Base-by-base conservation (phyloP, 2,888 invertebrate genomes). In the Nebria salina region DNA sequence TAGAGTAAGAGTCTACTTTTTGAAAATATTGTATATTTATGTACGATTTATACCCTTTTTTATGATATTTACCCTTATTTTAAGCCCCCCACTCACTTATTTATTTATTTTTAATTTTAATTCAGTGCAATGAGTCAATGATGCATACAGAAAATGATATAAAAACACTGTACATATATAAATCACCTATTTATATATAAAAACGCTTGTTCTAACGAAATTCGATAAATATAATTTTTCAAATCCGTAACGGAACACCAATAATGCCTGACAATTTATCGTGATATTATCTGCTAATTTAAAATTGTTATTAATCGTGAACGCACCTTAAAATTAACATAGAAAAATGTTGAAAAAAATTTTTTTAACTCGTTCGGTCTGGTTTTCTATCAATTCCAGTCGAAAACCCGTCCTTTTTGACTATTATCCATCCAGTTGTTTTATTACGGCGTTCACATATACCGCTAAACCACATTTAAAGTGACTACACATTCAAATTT, bases 191-290 rank as follows among this genome's bases (percentile, higher is more conserved):
- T 75, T 80, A 75, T 80, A 80, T 68, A 9, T 75, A 9, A 54
- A 3, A 75, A 80, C 54, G 75, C 80, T 75, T 80, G 75, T 72
- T 75, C 70, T 42, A n/a, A 41, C 73, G 43, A 75, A 79, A 75
- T 79, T 79, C 13, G 25, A 26, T 26, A 41, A 20, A 75, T 54
- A 73, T 78, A 73, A 78, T 73, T 78, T 75, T 80, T 75, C 75
- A 79, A 73, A 70, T 77, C 68, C 77, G 54, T 77, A 70, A 64
- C 68, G 20, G 65, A 80, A 80, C 80, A 80, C 80, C 80, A 80
- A 75, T 80, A 80, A 68, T 80, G 80, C 80, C 80, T 80, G 80
- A 74, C 79, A 66, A 75, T 26, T 75, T 78, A 72, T 73, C 80
- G 80, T 80, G 80, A 80, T 80, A 80, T 13, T 75, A 68, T n/a